Conservation (phyloP, 1,140 invertebrate genomes). For the Galendromus occidentalis region DNA sequence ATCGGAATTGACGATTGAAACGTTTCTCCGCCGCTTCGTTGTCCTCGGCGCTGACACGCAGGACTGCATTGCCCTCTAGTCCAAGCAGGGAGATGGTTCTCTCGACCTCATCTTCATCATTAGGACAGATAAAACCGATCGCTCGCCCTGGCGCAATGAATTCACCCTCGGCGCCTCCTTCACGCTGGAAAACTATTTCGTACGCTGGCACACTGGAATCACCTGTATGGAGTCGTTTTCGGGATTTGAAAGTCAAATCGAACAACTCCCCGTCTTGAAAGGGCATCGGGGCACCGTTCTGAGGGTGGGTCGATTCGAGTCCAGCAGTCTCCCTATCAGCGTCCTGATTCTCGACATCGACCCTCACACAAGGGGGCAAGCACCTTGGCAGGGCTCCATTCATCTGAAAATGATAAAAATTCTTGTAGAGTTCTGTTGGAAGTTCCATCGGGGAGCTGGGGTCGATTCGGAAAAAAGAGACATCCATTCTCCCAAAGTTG, state of each 20-base stretch:
- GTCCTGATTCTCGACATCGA: no score
- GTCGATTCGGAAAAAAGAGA: no score
- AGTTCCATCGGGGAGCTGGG: no score
- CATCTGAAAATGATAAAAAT: no score
- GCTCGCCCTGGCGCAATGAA: not conserved
- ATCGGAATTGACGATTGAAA: not conserved
- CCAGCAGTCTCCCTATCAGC: no score
- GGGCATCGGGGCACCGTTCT: not conserved
- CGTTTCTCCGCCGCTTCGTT: not conserved
- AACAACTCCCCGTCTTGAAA: not conserved
- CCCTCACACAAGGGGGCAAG: no score
- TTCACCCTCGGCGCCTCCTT: not conserved
- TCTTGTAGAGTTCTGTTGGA: no score
- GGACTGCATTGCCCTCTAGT: not conserved
- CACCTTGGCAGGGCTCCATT: no score
- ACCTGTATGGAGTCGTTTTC: not conserved
- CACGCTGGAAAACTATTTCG: not conserved
- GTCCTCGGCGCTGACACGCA: not conserved
- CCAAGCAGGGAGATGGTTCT: not conserved
- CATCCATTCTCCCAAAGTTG: no score
- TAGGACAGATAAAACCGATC: not conserved
- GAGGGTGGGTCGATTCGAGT: not conserved
- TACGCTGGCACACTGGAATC: not conserved
- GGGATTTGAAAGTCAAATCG: not conserved
- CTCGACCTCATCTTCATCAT: not conserved